Evolutionary conservation across 2,113 vertebrate species (phyloP).

Genomic region (Esox niger): DNA sequence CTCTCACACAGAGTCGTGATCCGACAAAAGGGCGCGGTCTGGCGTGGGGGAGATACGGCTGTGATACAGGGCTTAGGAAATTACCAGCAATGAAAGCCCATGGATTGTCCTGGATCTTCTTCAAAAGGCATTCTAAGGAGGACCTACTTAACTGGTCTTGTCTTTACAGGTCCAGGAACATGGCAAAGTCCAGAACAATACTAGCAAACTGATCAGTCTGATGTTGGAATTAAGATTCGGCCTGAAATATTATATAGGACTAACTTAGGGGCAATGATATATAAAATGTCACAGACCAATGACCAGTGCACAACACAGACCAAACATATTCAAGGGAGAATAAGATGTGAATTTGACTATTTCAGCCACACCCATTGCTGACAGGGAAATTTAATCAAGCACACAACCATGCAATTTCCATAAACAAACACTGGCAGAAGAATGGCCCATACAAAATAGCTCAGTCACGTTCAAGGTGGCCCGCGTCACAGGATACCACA

Average conservation of each 20-base stretch:
- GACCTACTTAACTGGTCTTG: conserved; percentile 36
- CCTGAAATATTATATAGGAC: conserved; percentile 19
- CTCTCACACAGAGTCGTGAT: neutral
- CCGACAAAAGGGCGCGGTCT: conserved; percentile 18
- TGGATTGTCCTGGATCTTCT: neutral
- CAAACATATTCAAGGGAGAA: too few species aligned
- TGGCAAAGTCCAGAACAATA: conserved; percentile 37
- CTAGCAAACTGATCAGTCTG: conserved; percentile 40
- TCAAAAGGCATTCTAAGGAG: neutral
- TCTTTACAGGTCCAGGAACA: conserved; percentile 34
- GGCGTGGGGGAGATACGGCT: conserved; percentile 38
- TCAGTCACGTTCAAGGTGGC: too few species aligned
- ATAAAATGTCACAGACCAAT: neutral
- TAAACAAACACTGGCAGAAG: too few species aligned
- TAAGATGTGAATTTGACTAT: too few species aligned
- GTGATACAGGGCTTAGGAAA: too few species aligned
- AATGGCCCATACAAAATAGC: too few species aligned
- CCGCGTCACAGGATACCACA: too few species aligned
- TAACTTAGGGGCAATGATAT: conserved; percentile 25
- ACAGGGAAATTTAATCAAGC: too few species aligned
- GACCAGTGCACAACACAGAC: neutral
- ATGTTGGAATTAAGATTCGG: conserved; percentile 30
- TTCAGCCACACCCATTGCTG: too few species aligned
- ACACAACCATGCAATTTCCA: too few species aligned
- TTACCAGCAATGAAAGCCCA: neutral